A percentile compares a stretch with the other conserved stretches of the same genome.
These are phyloP conservation scores for Ceratosolen fusciceps DNA, from an alignment of 1,140 invertebrate species.

Conservation along the genomic window DNA sequence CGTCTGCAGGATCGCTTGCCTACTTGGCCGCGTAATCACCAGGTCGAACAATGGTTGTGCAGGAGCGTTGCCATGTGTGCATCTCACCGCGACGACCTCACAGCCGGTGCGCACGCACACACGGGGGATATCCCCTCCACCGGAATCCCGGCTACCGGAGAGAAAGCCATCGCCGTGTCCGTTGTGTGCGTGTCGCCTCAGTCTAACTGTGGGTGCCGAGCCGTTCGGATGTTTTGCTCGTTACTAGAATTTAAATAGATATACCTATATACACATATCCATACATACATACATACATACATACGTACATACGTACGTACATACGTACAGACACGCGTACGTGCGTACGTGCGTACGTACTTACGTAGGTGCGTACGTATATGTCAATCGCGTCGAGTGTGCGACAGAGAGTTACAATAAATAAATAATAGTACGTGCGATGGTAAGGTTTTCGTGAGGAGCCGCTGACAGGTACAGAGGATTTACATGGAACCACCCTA, in stretches of 20 bases:
- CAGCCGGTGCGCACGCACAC: constrained; percentile 6
- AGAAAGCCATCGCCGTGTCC: not conserved
- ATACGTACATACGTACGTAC: too few species aligned
- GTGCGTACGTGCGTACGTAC: too few species aligned
- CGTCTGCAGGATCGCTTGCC: not conserved
- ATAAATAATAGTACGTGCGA: not conserved
- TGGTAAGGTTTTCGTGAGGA: not conserved
- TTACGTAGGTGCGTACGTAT: too few species aligned
- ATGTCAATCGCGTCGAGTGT: not conserved
- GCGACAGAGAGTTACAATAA: not conserved
- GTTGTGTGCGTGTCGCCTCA: not conserved
- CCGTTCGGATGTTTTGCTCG: not conserved
- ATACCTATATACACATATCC: too few species aligned
- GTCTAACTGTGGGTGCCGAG: constrained; percentile 17
- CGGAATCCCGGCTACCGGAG: not conserved
- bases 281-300: too few species aligned
- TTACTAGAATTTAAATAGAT: not conserved
- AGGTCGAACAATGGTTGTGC: not conserved
- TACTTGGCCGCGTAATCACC: not conserved
- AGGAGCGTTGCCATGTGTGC: not conserved
- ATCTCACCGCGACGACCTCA: constrained; percentile 27
- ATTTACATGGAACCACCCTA: constrained; percentile 68
- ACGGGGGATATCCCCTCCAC: not conserved
- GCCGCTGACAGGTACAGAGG: constrained; percentile 46
- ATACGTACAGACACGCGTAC: too few species aligned